Conservation (phyloP, 2,888 invertebrate species). For the Linyphia triangularis region DNA sequence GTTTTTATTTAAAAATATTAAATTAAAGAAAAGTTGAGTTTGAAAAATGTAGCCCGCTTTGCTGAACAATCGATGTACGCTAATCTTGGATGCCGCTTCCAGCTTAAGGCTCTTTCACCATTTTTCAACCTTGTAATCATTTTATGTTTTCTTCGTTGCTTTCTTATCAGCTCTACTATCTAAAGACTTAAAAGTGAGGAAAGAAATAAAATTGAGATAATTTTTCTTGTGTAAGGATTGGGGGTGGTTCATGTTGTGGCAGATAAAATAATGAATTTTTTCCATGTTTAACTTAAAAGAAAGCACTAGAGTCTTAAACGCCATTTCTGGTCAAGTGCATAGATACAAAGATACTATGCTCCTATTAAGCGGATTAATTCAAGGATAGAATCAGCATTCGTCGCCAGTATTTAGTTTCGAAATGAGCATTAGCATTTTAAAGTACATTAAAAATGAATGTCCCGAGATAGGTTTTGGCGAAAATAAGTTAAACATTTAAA, state of each 20-base stretch:
- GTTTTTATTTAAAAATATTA: background rate
- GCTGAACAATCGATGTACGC: background rate
- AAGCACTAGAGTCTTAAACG: background rate
- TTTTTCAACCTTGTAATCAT: conserved; percentile 58
- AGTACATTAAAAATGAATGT: too few species aligned
- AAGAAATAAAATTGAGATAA: conserved; percentile 21
- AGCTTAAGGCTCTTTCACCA: background rate
- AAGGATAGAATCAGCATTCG: too few species aligned
- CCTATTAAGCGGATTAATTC: too few species aligned
- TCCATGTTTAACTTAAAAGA: background rate
- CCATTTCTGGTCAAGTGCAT: background rate
- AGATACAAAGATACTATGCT: background rate
- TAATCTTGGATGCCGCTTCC: background rate
- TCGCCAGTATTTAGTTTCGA: too few species aligned
- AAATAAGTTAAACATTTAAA: too few species aligned
- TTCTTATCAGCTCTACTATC: conserved; percentile 19
- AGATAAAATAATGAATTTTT: background rate
- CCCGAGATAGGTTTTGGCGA: too few species aligned
- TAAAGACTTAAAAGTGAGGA: background rate
- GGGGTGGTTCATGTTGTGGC: too few species aligned
- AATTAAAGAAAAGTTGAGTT: background rate
- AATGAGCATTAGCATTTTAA: too few species aligned
- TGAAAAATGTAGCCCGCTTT: background rate
- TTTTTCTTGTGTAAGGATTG: conserved; percentile 31
- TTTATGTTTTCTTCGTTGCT: conserved; percentile 54